phyloP scores from a whole-genome alignment of 1,140 invertebrate genomes.

The Monochamus saltuarius region DNA sequence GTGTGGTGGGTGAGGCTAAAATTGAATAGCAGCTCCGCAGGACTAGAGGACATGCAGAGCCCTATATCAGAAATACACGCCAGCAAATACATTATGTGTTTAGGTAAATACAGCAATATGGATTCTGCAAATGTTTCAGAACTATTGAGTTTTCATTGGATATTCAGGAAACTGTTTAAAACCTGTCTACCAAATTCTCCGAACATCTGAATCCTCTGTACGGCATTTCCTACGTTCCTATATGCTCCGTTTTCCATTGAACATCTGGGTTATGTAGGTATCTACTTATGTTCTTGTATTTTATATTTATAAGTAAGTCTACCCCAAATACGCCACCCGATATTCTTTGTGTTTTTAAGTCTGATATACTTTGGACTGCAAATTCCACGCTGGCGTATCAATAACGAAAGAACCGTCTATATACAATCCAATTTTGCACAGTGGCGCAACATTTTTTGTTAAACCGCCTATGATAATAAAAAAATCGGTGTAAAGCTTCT shows the following conservation, averaged over 20 bases:
- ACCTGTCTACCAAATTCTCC: conserved; percentile 4
- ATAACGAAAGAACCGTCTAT: too few species aligned
- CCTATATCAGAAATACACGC: background rate
- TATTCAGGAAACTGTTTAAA: conserved; percentile 2
- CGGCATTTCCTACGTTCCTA: too few species aligned
- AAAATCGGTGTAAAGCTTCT: too few species aligned
- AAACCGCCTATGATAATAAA: too few species aligned
- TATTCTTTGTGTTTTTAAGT: background rate
- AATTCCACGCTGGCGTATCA: too few species aligned
- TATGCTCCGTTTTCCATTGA: too few species aligned
- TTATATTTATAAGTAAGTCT: conserved; percentile 11
- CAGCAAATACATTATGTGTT: background rate
- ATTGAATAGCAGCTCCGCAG: too few species aligned
- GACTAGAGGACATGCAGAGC: too few species aligned
- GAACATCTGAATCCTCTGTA: conserved; percentile 1
- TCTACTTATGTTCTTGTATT: conserved; percentile 8
- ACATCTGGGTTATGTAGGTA: background rate
- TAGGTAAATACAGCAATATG: conserved; percentile 2
- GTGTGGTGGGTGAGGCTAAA: too few species aligned
- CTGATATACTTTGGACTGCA: background rate
- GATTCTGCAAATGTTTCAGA: background rate
- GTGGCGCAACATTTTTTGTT: too few species aligned
- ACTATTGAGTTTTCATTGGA: conserved; percentile 8
- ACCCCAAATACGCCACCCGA: background rate
- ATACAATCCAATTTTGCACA: too few species aligned